Evolutionary conservation across 2,888 invertebrate species (phyloP).

Genomic region (Pseudococcus longispinus): DNA sequence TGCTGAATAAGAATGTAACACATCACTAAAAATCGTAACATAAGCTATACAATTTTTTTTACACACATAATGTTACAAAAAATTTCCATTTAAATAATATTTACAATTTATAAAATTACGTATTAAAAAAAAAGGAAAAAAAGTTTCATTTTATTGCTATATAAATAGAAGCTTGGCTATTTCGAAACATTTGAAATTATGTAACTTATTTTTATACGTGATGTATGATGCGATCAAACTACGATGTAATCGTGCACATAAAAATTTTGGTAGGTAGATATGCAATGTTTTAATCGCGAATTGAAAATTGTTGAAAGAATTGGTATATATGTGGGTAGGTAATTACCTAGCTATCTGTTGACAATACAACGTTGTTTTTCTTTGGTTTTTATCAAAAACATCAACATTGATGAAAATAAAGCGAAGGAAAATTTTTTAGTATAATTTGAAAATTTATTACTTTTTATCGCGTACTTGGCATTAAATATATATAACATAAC

Average conservation of each 20-base stretch:
- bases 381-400: neutral
- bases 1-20: constrained; percentile 56
- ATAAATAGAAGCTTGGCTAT: constrained; percentile 24
- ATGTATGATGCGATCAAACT: neutral
- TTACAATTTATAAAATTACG: constrained; percentile 34
- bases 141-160: constrained; percentile 20
- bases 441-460: constrained; percentile 17
- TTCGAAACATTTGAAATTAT: neutral
- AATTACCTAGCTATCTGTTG: no score
- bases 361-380: neutral
- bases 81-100: constrained; percentile 25
- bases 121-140: constrained; percentile 6
- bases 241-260: neutral
- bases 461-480: constrained; percentile 10
- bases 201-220: neutral
- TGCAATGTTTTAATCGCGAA: no score
- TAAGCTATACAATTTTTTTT: constrained; percentile 51
- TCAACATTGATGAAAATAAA: neutral
- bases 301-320: no score
- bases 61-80: constrained; percentile 50
- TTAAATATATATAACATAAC: constrained; percentile 10
- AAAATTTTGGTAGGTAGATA: neutral
- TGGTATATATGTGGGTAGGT: no score
- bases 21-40: constrained; percentile 54
- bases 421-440: neutral